Percentiles rank a stretch among this genome's conserved stretches.
phyloP scores from a whole-genome alignment of 2,888 invertebrate genomes.

The Leptodirus hochenwartii region DNA sequence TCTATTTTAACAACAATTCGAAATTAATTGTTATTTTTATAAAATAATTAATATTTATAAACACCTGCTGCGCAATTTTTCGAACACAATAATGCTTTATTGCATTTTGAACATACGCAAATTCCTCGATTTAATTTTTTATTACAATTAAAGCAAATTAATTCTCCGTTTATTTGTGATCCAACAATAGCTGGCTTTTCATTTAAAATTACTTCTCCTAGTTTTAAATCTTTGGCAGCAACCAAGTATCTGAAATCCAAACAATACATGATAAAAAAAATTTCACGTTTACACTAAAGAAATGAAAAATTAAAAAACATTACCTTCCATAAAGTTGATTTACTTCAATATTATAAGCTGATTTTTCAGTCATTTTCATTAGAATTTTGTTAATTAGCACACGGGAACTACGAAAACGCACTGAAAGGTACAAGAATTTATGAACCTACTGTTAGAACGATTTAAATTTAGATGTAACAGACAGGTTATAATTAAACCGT shows the following conservation, averaged over 20 bases:
- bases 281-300: neutral
- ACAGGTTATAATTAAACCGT: too few relatives aligned
- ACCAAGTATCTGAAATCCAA: conserved; percentile 30
- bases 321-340: neutral
- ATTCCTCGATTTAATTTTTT: conserved; percentile 27
- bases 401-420: too few relatives aligned
- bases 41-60: too few relatives aligned
- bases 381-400: too few relatives aligned
- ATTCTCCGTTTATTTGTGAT: conserved; percentile 37
- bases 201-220: conserved; percentile 37
- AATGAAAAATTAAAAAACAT: neutral
- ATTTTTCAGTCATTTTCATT: too few relatives aligned
- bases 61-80: conserved; percentile 15
- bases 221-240: conserved; percentile 35
- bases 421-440: too few relatives aligned
- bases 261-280: neutral
- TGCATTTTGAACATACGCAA: conserved; percentile 13
- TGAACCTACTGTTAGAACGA: too few relatives aligned
- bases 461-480: too few relatives aligned
- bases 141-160: conserved; percentile 53
- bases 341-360: too few relatives aligned
- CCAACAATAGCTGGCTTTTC: conserved; percentile 43
- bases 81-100: conserved; percentile 19
- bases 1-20: too few relatives aligned
- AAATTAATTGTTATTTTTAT: too few relatives aligned